Evolutionary conservation across 2,888 invertebrate genomes (phyloP).

Genomic region (Temnothorax ravouxi): DNA sequence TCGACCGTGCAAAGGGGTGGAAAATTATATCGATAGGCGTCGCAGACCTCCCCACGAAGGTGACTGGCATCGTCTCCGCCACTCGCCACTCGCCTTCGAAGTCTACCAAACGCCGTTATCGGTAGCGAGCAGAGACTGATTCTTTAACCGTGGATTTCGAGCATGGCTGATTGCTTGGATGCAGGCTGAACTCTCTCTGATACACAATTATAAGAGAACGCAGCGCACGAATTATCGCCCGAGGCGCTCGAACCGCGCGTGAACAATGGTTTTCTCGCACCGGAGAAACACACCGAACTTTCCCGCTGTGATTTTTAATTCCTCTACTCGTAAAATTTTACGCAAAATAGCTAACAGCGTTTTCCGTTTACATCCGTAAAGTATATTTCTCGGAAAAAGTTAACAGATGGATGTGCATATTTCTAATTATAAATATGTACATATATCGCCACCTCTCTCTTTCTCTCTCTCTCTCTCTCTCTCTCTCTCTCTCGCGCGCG

Average conservation of each 20-base stretch:
- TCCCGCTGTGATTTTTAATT: neutral
- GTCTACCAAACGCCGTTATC: slow-evolving; percentile 71
- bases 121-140: slow-evolving; percentile 64
- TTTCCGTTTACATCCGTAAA: neutral
- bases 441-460: neutral
- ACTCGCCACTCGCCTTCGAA: slow-evolving; percentile 28
- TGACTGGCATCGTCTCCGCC: slow-evolving; percentile 51
- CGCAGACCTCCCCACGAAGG: slow-evolving; percentile 15
- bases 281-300: neutral
- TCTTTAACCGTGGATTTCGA: slow-evolving; percentile 57
- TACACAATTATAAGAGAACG: slow-evolving; percentile 47
- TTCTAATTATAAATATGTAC: neutral
- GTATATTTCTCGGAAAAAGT: neutral
- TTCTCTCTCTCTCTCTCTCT: neutral
- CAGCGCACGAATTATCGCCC: neutral
- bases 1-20: slow-evolving; percentile 72
- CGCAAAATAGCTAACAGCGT: neutral
- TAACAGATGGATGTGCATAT: neutral
- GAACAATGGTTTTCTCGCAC: neutral
- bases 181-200: slow-evolving; percentile 30
- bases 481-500: neutral
- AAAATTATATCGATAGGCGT: slow-evolving; percentile 77
- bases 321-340: neutral
- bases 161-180: slow-evolving; percentile 30
- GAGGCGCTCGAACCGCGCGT: neutral